Base-by-base conservation (phyloP, 2,797 vertebrate species). In the Danio kyathit region DNA sequence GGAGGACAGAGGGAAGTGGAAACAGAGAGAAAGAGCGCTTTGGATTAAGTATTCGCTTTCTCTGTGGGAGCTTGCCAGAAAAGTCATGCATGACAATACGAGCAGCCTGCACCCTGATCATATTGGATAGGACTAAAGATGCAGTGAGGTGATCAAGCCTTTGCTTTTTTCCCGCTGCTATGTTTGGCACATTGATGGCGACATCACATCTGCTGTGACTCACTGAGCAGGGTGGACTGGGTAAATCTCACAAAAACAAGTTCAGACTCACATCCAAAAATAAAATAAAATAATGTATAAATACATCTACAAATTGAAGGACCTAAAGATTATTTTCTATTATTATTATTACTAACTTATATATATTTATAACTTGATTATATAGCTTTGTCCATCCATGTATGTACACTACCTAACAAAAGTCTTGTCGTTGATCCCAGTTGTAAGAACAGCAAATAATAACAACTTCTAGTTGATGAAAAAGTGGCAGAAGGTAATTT, bases 101-200 rank as follows among this genome's bases (percentile, higher is more conserved):
- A 48, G 44, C 79, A 79, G 80, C 43, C 70, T 83, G 56, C 21
- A 57, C 74, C 48, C 43, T 83, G 72, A 87, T 90, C 51, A 79
- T 79, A 56, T 71, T 84, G 64, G 77, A 80, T 81, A 77, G 72
- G 60, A 72, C 54, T 76, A 52, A 65, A 80, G 75, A 86, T 89
- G 76, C 60, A 65, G 29, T 79, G 44, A 87, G 74, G 86, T 90
- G 87, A 87, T 60, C 83, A 52, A 82, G 71, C 49, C 69, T 85
- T 86, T 87, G 63, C 80, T 75, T 56, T 74, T 57, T 67, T 66
- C 46, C 46, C 41, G n/a, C 82, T 71, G 72, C 57, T 79, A 65
- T 77, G 65, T 59, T 88, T 65, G 13, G 79, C 80, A 57, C 40
- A 61, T 78, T 74, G 66, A 87, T 79, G 12, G 41, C 3, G 64